Base-by-base conservation (phyloP, 1,140 invertebrate genomes). In the Lordiphosa collinella region DNA sequence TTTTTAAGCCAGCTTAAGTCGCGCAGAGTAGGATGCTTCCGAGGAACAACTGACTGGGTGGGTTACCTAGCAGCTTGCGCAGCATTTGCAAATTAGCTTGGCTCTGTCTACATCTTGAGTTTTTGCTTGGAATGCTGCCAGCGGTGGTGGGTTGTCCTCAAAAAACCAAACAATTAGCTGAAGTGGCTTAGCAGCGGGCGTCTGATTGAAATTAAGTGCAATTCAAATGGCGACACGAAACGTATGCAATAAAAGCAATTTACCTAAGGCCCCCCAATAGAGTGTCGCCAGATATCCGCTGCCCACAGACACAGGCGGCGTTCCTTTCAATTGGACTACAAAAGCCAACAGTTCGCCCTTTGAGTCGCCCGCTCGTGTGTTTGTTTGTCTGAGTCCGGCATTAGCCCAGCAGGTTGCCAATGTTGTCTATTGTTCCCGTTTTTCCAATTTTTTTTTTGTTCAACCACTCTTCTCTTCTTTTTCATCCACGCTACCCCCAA, bases 171-270 rank as follows among this genome's bases (percentile, higher is more conserved):
- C 75, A 80, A 80, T 80, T 80, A 80, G 75, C 76, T 79, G 56
- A 70, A 80, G 75, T 74, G 75, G 70, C 75, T 80, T 80, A 80
- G 64, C 75, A 80, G 75, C 75, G 65, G 75, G 75, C 75, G 75
- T 40, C 76, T 80, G 75, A 80, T 80, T 80, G 75, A 80, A 80
- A 80, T 80, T 80, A 80, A 80, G 75, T 80, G 75, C 75, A 79
- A 80, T 80, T 79, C 75, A 78, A 79, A 79, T 79, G 75, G 58
- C 74, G 74, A 79, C 75, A 79, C 75, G 75, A 75, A 72, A 29
- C 62, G 75, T 69, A 73, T 74, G 75, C 75, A 79, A 79, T 79
- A 79, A 79, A 79, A 79, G 75, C 75, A 79, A 79, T 79, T 79
- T 80, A 78, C 74, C 73, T 72, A 76, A 74, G 74, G 74, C 75